Base-by-base conservation (phyloP, 2,888 invertebrate species). In the Schrankia costaestrigalis region DNA sequence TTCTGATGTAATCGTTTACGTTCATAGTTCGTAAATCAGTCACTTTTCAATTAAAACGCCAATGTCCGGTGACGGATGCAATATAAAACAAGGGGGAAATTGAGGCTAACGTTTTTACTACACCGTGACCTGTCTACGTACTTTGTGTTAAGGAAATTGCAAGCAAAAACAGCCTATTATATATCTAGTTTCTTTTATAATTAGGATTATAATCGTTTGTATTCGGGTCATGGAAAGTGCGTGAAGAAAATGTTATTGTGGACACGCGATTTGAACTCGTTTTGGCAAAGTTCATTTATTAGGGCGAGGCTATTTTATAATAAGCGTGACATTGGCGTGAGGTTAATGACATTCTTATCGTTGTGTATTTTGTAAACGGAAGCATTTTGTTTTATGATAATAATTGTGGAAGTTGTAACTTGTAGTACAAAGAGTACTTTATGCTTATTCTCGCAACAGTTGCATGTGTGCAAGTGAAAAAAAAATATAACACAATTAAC, bases 51-150 rank as follows among this genome's bases (percentile, higher is more conserved):
- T 63, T 58, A 58, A 45, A 41, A 41, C 31, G 56, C 39, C 58
- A 53, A 57, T 54, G 40, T 26, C 19, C 25, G 22, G 43, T 46
- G 51, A 56, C 40, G 22, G 42, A 54, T 50, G 31, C 46, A 23
- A 46, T 51, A 48, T 55, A 40, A 55, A 53, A 54, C 55, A 64
- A 55, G 43, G 56, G 51, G 52, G 51, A 35, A 35, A n/a, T 50
- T 49, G 37, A 60, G 61, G 69, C 61, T 61, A 67, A 67, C 43
- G 56, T 56, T 58, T 55, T 54, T 49, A 45, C 36, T 28, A 31
- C 49, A 55, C 57, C 62, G 56, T 58, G 67, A 59, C 67, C 59
- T 57, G 67, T 55, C 63, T 66, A 64, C 55, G 61, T 56, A 34
- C 33, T 35, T 54, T 50, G 41, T 37, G 33, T 22, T n/a, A n/a